Evolutionary conservation across 2,888 invertebrate species (phyloP), one percentile per base, ranked within the genome.

Genomic region (Rhodophaea formosa): DNA sequence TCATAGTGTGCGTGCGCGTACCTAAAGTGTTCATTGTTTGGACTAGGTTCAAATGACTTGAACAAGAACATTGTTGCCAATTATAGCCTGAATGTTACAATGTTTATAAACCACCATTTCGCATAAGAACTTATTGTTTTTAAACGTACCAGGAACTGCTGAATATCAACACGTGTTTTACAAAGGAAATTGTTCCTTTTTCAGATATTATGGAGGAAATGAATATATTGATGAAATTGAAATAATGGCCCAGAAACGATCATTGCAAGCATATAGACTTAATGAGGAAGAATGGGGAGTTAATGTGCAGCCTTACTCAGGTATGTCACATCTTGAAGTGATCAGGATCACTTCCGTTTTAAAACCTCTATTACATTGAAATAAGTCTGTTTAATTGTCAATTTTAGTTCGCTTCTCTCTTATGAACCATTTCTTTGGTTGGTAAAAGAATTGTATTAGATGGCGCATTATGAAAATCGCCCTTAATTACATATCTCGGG

Each of bases 281-380:
- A 93, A 95, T 70, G 93, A 96, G 0, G 96, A 95, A 58, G 93
- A 97, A 81, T 99, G 99, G 99, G 99, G 99, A 53, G 97, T 97
- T 14, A 99, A 99, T 90, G 99, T 99, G 3, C 99, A 99, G 81
- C 97, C 99, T 0, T 97, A 98, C 77, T 99, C 98, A 58, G 97
- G 97, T 71, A 87, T 23, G 23, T 23, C 23, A 23, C 23, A 5
- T 23, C 23, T 2, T n/a, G n/a, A n/a, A n/a, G 3, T 23, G 23
- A 23, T 23, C n/a, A n/a, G 5, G 23, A 23, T 23, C 23, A 23
- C 23, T 23, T 23, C 23, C 5, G 23, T 23, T 23, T 5, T 23
- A 5, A 23, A 23, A 23, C 2, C 23, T 23, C 2, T 23, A 23
- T 23, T 23, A 23, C 5, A 23, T 23, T 3, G 23, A 23, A 23